Percentiles rank a stretch among this genome's conserved stretches.
Evolutionary conservation across 1,140 invertebrate genomes (phyloP).

Genomic region (Lordiphosa stackelbergi): DNA sequence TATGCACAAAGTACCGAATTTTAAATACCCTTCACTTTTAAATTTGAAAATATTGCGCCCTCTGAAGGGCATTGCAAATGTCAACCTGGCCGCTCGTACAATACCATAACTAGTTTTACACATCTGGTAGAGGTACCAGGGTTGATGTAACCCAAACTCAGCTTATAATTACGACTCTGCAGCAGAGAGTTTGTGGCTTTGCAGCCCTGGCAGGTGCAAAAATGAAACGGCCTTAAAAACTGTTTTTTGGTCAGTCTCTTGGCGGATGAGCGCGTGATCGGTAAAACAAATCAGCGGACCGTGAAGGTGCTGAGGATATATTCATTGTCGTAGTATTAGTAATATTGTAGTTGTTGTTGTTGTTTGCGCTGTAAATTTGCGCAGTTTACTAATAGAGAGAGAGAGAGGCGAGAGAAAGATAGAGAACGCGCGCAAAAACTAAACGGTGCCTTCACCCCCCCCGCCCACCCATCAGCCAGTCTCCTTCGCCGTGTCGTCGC

Average conservation of each 20-base stretch:
- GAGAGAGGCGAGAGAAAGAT: constrained; percentile 13
- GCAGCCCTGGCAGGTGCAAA: constrained; percentile 57
- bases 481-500: constrained; percentile 39
- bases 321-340: constrained; percentile 24
- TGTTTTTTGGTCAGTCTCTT: constrained; percentile 63
- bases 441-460: constrained; percentile 27
- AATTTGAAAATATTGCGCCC: no score
- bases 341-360: constrained; percentile 43
- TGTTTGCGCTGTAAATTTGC: constrained; percentile 59
- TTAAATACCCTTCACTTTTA: no score
- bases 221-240: constrained; percentile 46
- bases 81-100: constrained; percentile 10
- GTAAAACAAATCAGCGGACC: constrained; percentile 63
- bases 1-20: no score
- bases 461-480: constrained; percentile 21
- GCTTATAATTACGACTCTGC: constrained; percentile 40
- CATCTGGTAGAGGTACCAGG: constrained; percentile 55
- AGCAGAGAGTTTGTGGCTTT: constrained; percentile 13
- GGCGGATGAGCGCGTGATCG: constrained; percentile 56
- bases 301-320: constrained; percentile 70
- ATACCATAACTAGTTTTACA: constrained; percentile 60
- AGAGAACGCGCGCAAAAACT: no score
- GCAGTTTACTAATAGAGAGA: constrained; percentile 39
- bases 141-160: constrained; percentile 24
- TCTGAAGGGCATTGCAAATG: not conserved